These are phyloP conservation scores for Aeoliscus strigatus DNA, from an alignment of 2,797 vertebrate species.

Conservation along the genomic window DNA sequence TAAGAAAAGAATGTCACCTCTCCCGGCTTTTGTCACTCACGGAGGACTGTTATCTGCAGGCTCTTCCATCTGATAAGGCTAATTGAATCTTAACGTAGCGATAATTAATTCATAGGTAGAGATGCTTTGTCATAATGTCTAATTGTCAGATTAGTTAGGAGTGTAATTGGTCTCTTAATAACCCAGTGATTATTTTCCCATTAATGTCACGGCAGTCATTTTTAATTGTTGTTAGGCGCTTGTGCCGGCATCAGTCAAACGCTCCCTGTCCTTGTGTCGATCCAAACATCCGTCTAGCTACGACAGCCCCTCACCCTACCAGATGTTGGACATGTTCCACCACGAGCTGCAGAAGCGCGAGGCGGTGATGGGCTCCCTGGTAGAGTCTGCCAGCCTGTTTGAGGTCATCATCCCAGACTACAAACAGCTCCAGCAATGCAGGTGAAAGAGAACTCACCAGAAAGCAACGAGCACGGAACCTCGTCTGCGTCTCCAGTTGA, in stretches of 20 bases:
- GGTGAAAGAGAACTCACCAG: conserved; percentile 46
- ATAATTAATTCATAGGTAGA: conserved; percentile 59
- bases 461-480: conserved; percentile 29
- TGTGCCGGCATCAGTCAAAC: conserved; percentile 25
- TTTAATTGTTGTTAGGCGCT: conserved; percentile 47
- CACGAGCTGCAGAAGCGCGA: conserved; percentile 83
- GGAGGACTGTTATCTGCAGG: conserved; percentile 29
- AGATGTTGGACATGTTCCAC: conserved; percentile 80
- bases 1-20: conserved; percentile 41
- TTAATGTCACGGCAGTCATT: conserved; percentile 60
- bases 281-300: conserved; percentile 72
- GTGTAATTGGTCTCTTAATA: conserved; percentile 64
- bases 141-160: conserved; percentile 64
- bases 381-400: conserved; percentile 84
- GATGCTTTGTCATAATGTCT: conserved; percentile 52
- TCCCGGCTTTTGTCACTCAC: conserved; percentile 14
- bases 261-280: conserved; percentile 6
- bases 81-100: conserved; percentile 62
- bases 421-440: conserved; percentile 87
- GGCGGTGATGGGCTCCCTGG: conserved; percentile 79
- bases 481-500: too few relatives aligned
- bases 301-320: conserved; percentile 77
- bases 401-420: conserved; percentile 87
- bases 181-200: conserved; percentile 63
- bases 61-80: conserved; percentile 40